Evolutionary conservation across 2,797 vertebrate species (phyloP), one percentile per base, ranked within the genome.

Genomic region (Nasua narica): DNA sequence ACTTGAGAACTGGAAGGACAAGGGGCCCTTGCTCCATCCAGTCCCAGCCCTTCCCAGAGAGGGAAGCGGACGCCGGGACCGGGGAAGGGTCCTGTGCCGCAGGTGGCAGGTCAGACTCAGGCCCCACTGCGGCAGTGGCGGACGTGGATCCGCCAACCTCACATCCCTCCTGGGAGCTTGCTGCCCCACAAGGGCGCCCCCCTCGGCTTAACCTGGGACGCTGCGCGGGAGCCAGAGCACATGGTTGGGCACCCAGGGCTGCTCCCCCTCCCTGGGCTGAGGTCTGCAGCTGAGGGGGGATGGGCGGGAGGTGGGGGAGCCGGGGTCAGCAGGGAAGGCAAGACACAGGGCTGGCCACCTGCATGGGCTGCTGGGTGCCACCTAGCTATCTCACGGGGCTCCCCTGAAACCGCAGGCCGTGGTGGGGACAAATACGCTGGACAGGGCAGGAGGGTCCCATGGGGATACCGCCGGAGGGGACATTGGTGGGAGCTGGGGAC

Each of bases 251-350:
- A 14, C 48, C 18, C 21, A 14, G 46, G 46, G 19, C 48, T 32
- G n/a, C 25, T 16, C 35, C 46, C 46, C 18, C 46, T 29, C 48
- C 46, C 32, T 14, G 21, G 48, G 50, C n/a, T 1, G 1, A 43
- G 35, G 70, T 37, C 2, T 7, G 54, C 46, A 23, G 70, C 77
- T 32, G n/a, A 27, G 19, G 37, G 35, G 27, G 35, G n/a, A 16
- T 23, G 27, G 16, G 10, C 0, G 0, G 3, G 83, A 35, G 25
- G 43, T 2, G 5, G 2, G 69, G 23, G 9, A n/a, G 65, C 0
- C 1, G 37, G 40, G 27, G 62, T 43, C 86, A 37, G 76, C 69
- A 6, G 32, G 72, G 18, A 70, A 18, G 29, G 60, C 3, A 13
- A 48, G 16, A 25, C 1, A 1, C 1, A 1, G 27, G 43, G 19